A percentile compares a stretch with the other conserved stretches of the same genome.
phyloP scores from a whole-genome alignment of 23 tunicate species.

The Ciona savignyi region DNA sequence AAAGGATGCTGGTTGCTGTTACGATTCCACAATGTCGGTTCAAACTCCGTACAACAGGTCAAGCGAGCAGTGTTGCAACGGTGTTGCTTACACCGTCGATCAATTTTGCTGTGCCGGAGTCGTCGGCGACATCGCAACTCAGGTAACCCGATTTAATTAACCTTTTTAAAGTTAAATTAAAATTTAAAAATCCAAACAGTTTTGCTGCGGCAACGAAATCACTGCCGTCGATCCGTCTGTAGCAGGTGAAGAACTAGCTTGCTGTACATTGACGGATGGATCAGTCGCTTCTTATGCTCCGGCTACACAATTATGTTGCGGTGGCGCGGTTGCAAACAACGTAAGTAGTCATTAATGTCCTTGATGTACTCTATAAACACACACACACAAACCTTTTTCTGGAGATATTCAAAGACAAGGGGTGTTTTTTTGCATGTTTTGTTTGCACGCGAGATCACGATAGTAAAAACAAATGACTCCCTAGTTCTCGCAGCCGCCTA shows the following conservation, averaged over 20 bases:
- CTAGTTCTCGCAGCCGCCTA: too few species aligned
- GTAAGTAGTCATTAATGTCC: background rate
- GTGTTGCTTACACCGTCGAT: constrained; percentile 20
- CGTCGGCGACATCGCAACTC: constrained; percentile 31
- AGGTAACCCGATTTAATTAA: constrained; percentile 13
- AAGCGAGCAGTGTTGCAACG: constrained; percentile 64
- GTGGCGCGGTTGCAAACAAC: background rate
- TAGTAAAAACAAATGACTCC: too few species aligned
- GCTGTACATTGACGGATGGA: background rate
- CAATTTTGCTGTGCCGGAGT: constrained; percentile 62
- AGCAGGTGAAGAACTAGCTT: background rate
- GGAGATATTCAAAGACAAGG: too few species aligned
- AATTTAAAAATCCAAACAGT: background rate
- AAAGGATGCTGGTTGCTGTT: constrained; percentile 22
- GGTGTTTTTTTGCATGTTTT: too few species aligned
- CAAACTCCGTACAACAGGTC: constrained; percentile 14
- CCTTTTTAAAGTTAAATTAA: background rate
- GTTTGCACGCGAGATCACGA: too few species aligned
- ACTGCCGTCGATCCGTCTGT: background rate
- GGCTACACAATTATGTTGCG: background rate
- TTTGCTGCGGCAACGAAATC: constrained; percentile 43
- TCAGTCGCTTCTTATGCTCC: background rate
- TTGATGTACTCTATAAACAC: background rate
- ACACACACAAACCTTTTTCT: too few species aligned
- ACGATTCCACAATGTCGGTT: constrained; percentile 4